phyloP scores from a whole-genome alignment of 2,797 vertebrate species.

The Knipowitschia caucasica region DNA sequence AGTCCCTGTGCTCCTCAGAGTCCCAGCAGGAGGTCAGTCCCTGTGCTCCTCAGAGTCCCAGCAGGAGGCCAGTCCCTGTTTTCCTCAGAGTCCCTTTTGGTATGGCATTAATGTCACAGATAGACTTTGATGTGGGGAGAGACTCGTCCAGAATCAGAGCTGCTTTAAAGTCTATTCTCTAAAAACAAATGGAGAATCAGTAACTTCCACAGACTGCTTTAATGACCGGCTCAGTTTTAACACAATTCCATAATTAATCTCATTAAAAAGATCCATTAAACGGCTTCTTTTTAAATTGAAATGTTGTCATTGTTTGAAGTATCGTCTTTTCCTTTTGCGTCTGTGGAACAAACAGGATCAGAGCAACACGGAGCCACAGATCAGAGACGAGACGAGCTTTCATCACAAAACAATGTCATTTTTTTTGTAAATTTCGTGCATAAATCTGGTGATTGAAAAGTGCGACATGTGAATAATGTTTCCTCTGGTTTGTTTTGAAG shows the following conservation, averaged over 20 bases:
- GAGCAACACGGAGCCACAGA: conserved; percentile 44
- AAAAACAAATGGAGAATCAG: no score
- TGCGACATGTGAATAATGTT: neutral
- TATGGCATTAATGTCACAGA: no score
- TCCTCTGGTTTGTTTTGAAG: neutral
- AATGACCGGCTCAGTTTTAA: no score
- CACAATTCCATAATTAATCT: conserved; percentile 34
- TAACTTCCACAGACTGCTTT: no score
- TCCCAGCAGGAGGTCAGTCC: no score
- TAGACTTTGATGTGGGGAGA: no score
- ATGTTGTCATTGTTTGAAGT: conserved; percentile 45
- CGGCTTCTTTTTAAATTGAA: conserved; percentile 48
- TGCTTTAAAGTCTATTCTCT: no score
- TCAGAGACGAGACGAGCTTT: conserved; percentile 31
- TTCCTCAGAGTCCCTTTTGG: no score
- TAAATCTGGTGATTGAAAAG: conserved; percentile 8
- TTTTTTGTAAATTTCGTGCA: conserved; percentile 23
- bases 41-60: no score
- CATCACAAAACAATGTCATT: conserved; percentile 25
- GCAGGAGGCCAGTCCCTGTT: no score
- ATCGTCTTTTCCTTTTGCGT: conserved; percentile 39
- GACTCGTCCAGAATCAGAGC: no score
- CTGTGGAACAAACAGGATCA: conserved; percentile 37
- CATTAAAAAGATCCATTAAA: conserved; percentile 48
- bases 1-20: no score